These are phyloP conservation scores for Diadegma fenestrale DNA, from an alignment of 2,888 invertebrate species.

Conservation along the genomic window DNA sequence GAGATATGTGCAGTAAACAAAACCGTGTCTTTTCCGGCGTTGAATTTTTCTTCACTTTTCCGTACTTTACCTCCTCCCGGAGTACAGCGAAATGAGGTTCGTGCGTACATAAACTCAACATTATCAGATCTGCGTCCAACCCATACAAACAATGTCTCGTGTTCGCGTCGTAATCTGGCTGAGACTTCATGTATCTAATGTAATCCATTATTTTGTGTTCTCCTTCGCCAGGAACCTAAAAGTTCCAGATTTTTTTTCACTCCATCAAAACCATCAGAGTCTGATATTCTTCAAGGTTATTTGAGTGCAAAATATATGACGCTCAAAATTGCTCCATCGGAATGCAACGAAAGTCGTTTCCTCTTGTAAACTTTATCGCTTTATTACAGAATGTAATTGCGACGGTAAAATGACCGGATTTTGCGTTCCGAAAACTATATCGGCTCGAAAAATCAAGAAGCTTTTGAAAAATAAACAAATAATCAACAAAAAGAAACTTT, in stretches of 20 bases:
- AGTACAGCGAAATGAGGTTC: constrained; percentile 98
- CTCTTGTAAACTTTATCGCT: no score
- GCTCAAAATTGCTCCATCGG: no score
- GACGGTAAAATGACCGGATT: no score
- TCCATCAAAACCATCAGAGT: neutral
- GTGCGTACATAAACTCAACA: constrained; percentile 97
- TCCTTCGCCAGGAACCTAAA: constrained; percentile 96
- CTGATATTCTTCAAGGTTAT: neutral
- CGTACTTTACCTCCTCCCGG: constrained; percentile 96
- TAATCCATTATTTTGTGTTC: constrained; percentile 99
- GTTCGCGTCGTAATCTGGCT: constrained; percentile 94
- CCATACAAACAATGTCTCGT: constrained; percentile 99
- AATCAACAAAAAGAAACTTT: no score
- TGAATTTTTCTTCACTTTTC: constrained; percentile 88
- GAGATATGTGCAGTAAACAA: constrained; percentile 95
- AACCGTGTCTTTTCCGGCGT: constrained; percentile 96
- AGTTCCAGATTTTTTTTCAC: neutral
- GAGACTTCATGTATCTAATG: constrained; percentile 94
- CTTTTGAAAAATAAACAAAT: no score
- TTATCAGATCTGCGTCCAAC: constrained; percentile 98
- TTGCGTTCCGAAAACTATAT: no score
- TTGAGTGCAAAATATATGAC: neutral
- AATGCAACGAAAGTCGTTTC: no score
- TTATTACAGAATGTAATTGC: no score
- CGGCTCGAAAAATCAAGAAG: no score